Evolutionary conservation across 1,140 invertebrate species (phyloP).

Genomic region (Drosophila varians): DNA sequence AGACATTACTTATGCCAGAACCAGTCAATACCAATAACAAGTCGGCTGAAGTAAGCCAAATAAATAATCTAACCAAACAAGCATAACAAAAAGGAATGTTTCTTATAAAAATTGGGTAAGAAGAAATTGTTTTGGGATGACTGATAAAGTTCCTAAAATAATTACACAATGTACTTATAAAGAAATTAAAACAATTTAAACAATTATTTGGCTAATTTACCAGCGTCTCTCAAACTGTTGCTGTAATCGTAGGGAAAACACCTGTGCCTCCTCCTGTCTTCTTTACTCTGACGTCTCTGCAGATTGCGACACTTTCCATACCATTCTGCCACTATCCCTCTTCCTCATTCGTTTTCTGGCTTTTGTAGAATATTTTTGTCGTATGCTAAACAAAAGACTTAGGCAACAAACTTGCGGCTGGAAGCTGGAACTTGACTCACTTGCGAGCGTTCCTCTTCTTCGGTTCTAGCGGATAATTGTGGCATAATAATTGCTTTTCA

Average conservation of each 20-base stretch:
- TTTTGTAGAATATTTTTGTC: constrained; percentile 53
- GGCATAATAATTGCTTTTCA: constrained; percentile 75
- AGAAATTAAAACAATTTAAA: not conserved
- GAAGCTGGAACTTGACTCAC: constrained; percentile 30
- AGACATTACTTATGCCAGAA: constrained; percentile 35
- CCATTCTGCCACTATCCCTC: not conserved
- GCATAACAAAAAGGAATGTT: constrained; percentile 3
- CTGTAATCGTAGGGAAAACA: not conserved
- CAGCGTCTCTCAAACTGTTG: not conserved
- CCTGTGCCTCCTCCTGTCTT: not conserved
- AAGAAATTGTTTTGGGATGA: not conserved
- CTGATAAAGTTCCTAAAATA: not conserved
- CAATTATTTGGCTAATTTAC: not conserved
- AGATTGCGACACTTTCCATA: constrained; percentile 27
- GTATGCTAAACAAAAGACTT: constrained; percentile 73
- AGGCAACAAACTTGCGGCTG: constrained; percentile 54
- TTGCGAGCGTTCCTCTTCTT: constrained; percentile 26
- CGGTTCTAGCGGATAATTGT: constrained; percentile 57
- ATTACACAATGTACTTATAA: not conserved
- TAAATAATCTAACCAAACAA: constrained; percentile 35
- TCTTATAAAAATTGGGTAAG: not conserved
- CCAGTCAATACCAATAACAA: constrained; percentile 46
- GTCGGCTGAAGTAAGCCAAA: constrained; percentile 29
- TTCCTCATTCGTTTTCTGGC: not conserved
- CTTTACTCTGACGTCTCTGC: constrained; percentile 5